phyloP scores from a whole-genome alignment of 2,113 vertebrate species.

The Plecotus auritus region DNA sequence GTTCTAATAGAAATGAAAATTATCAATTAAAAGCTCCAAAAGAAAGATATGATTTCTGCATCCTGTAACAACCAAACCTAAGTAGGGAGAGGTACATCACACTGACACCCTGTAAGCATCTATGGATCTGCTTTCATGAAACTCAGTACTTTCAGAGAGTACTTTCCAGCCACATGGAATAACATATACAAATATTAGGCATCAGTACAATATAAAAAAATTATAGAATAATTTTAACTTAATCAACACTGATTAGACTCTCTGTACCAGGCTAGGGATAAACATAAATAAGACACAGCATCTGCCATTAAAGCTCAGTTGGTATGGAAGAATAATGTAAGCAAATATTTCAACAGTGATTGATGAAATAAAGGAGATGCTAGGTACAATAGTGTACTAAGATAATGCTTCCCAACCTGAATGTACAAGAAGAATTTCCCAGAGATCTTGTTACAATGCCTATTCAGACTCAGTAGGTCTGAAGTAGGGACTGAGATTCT shows the following conservation, averaged over 20 bases:
- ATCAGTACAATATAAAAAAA: background rate
- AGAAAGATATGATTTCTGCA: constrained; percentile 5
- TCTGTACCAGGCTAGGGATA: background rate
- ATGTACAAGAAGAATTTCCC: background rate
- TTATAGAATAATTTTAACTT: background rate
- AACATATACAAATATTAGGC: background rate
- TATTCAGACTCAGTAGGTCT: background rate
- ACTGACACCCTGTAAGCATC: background rate
- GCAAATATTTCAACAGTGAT: background rate
- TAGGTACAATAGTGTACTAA: background rate
- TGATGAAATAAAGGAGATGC: background rate
- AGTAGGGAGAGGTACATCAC: background rate
- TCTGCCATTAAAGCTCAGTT: background rate
- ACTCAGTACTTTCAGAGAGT: background rate
- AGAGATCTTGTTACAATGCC: background rate
- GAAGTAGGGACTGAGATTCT: background rate
- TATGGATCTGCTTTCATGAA: background rate
- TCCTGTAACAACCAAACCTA: background rate
- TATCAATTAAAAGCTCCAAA: constrained; percentile 11
- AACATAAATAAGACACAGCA: background rate
- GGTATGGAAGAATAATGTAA: background rate
- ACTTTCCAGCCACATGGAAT: background rate
- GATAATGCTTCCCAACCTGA: background rate
- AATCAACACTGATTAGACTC: background rate
- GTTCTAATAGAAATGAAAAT: constrained; percentile 21